phyloP scores from a whole-genome alignment of 2,113 vertebrate genomes.

The Oryzias celebensis region DNA sequence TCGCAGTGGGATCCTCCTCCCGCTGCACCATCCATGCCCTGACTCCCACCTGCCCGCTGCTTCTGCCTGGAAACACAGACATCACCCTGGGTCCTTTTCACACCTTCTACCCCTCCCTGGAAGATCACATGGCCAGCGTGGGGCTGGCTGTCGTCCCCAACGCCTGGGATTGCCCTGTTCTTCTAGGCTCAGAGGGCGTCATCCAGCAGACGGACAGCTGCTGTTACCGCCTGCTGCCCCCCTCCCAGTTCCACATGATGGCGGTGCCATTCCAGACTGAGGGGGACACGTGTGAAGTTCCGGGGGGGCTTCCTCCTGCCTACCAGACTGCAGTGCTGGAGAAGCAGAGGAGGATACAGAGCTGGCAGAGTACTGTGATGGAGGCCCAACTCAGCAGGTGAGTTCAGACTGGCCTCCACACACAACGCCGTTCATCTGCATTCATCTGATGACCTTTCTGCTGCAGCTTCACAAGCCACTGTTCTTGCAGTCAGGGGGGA shows the following conservation, averaged over 20 bases:
- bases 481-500: too few relatives aligned
- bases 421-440: too few relatives aligned
- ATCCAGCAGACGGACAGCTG: constrained; percentile 25
- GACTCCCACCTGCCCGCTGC: constrained; percentile 86
- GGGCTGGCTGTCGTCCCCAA: constrained; percentile 94
- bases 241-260: constrained; percentile 82
- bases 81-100: constrained; percentile 91
- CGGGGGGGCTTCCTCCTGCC: constrained; percentile 81
- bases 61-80: constrained; percentile 85
- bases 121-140: constrained; percentile 94
- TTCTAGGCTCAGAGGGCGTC: constrained; percentile 79
- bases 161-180: constrained; percentile 86
- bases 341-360: constrained; percentile 83
- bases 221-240: constrained; percentile 83
- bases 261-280: constrained; percentile 93
- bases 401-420: constrained; percentile 41
- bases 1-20: constrained; percentile 81
- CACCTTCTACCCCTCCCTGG: constrained; percentile 90
- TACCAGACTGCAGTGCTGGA: constrained; percentile 83
- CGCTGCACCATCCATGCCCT: constrained; percentile 82
- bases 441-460: too few relatives aligned
- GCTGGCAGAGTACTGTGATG: constrained; percentile 89
- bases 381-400: constrained; percentile 88
- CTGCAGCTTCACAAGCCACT: too few relatives aligned
- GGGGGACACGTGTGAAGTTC: constrained; percentile 91